Conservation (phyloP, 2,797 vertebrate genomes). For the Pelodytes ibericus region DNA sequence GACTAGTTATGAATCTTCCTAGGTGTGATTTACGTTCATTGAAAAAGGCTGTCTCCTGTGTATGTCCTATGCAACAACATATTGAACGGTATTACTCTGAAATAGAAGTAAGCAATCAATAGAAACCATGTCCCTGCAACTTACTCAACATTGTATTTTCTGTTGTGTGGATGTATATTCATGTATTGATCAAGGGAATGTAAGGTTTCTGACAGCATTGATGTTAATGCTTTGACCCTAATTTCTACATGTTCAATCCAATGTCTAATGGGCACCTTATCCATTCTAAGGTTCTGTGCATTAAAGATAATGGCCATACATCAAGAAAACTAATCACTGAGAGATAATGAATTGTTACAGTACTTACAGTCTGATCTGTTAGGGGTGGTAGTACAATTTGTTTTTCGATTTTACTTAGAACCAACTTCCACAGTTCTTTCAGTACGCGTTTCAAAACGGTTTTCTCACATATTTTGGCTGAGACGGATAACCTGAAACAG, state of each 20-base stretch:
- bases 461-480: slow-evolving; percentile 98
- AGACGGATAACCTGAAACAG: slow-evolving; percentile 86
- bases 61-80: neutral
- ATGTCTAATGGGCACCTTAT: neutral
- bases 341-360: neutral
- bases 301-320: neutral
- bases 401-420: slow-evolving; percentile 93
- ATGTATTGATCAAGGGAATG: neutral
- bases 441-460: slow-evolving; percentile 94
- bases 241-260: neutral
- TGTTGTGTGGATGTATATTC: neutral
- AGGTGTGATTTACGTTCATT: neutral
- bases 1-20: slow-evolving; percentile 2
- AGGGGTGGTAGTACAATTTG: slow-evolving; percentile 94
- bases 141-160: neutral
- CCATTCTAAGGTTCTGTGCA: neutral
- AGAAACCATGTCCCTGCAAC: neutral
- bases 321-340: neutral
- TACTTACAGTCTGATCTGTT: slow-evolving; percentile 91
- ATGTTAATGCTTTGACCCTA: neutral
- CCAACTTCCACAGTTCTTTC: slow-evolving; percentile 97
- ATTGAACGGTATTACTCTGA: neutral
- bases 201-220: neutral
- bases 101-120: slow-evolving; percentile 10
- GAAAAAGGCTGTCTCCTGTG: slow-evolving; percentile 1